phyloP scores from a whole-genome alignment of 1,140 invertebrate genomes.

The Heliconius nattereri region DNA sequence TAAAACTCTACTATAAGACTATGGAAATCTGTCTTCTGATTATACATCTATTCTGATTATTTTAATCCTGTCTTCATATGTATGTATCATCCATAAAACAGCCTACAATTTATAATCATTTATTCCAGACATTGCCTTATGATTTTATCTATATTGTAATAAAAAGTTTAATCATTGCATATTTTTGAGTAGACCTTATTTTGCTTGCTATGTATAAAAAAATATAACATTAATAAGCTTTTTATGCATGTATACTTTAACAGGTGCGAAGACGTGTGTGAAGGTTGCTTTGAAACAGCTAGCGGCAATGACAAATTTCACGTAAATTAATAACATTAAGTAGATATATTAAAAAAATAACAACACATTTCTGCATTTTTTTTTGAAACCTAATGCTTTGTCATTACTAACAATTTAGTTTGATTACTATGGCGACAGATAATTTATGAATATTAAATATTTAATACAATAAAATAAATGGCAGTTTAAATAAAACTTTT shows the following conservation, averaged over 20 bases:
- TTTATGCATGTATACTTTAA: constrained; percentile 34
- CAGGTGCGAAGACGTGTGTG: constrained; percentile 44
- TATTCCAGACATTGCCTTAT: background rate
- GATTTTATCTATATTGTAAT: background rate
- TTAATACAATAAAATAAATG: background rate
- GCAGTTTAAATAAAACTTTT: too few relatives aligned
- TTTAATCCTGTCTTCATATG: background rate
- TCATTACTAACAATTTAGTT: background rate
- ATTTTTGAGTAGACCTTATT: background rate
- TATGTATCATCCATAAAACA: too few relatives aligned
- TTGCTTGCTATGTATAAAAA: too few relatives aligned
- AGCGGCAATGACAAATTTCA: background rate
- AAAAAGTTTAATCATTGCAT: background rate
- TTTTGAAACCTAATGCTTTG: background rate
- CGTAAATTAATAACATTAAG: constrained; percentile 9
- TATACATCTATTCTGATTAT: background rate
- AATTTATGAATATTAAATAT: background rate
- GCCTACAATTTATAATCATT: too few relatives aligned
- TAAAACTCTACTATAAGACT: background rate
- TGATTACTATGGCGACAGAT: background rate
- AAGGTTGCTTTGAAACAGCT: constrained; percentile 17
- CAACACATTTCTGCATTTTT: background rate
- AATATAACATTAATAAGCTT: background rate
- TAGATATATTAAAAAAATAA: background rate
- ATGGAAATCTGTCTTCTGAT: background rate